Base-by-base conservation (phyloP, 2,113 vertebrate genomes). In the Manacus vitellinus region DNA sequence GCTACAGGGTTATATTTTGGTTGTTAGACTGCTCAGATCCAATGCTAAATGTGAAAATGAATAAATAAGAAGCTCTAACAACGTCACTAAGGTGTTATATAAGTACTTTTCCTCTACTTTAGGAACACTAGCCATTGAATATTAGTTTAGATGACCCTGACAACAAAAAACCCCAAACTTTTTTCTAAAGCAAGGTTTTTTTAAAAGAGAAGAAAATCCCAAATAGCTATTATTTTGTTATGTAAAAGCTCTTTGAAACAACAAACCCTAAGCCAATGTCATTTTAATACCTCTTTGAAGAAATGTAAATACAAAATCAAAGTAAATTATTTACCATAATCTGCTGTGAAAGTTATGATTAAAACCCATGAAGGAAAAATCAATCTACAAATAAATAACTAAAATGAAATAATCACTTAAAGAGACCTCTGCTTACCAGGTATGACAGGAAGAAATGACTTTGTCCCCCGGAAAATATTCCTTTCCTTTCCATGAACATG, bases 401-500 rank as follows among this genome's bases (percentile, higher is more conserved):
- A 61, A 91, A 91, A 49, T n/a, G 0, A 92, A 85, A 39, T 23
- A n/a, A 37, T 31, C 8, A 46, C 3, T 33, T 70, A 63, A 70
- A 46, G 1, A 80, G 22, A 76, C 24, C 55, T 86, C 41, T 70
- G 88, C 98, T 97, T 97, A 99, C 99, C 99, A 99, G 74, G 98
- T 98, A 88, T 99, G 98, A 94, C 99, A 99, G 37, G 99, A 98
- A 75, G 99, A 99, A 67, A 96, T 98, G 2, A 99, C 99, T 96
- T 97, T 97, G 94, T 99, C 99, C 7, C 99, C 99, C 3, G 99
- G 99, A 94, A 98, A 99, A 91, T 99, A 99, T 75, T 99, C 99
- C 94, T 99, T 99, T 91, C 99, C 99, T 96, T 99, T 99, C 99
- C 99, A 99, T 10, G 98, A 97, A 89, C 99, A 99, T 1, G 99